Evolutionary conservation across 2,797 vertebrate genomes (phyloP).

Genomic region (Chiloscyllium punctatum): DNA sequence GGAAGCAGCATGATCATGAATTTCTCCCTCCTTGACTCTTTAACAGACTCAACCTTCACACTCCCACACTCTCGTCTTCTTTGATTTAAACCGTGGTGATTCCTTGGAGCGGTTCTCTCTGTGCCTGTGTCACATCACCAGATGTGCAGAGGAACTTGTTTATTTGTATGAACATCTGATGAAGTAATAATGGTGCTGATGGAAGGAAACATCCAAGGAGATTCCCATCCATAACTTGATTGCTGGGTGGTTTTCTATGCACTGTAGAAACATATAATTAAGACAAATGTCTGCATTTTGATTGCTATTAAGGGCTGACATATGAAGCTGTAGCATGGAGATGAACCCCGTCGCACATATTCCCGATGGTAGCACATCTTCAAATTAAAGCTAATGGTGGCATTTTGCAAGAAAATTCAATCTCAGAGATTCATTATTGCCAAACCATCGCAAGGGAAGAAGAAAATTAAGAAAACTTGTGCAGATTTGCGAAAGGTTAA

Average conservation of each 20-base stretch:
- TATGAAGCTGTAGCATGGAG: neutral
- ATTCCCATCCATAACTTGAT: no score
- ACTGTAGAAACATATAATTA: neutral
- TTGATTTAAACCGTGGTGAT: neutral
- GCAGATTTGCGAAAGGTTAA: neutral
- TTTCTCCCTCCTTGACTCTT: neutral
- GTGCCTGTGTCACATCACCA: neutral
- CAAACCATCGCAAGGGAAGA: neutral
- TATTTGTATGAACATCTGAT: neutral
- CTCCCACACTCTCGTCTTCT: neutral
- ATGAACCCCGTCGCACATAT: neutral
- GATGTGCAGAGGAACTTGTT: neutral
- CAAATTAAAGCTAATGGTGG: neutral
- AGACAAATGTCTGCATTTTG: neutral
- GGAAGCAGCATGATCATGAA: neutral
- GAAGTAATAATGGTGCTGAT: neutral
- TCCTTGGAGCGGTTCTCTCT: neutral
- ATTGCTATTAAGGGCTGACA: neutral
- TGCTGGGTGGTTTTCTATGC: neutral
- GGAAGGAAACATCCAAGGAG: neutral
- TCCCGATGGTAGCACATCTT: neutral
- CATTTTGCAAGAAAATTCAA: slow-evolving; percentile 3
- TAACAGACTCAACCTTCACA: neutral
- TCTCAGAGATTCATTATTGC: neutral
- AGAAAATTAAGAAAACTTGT: neutral